Evolutionary conservation across 2,888 invertebrate species (phyloP).

Genomic region (Sphinx pinastri): DNA sequence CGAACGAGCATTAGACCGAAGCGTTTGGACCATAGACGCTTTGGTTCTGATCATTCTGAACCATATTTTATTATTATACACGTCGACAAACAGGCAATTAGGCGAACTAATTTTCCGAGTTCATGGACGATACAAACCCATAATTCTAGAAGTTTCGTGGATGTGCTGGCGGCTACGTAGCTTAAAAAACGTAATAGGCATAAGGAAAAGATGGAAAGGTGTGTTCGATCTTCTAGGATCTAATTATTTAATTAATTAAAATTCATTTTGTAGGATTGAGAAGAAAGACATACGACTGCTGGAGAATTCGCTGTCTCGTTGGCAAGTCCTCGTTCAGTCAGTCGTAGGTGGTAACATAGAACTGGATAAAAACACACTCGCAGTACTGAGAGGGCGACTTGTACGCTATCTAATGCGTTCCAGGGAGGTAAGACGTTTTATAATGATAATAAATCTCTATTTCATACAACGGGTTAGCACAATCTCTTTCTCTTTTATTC

Average conservation of each 20-base stretch:
- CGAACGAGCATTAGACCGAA: no score
- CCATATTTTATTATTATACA: no score
- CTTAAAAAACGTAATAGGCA: no score
- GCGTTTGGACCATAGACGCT: no score
- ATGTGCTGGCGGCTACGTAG: no score
- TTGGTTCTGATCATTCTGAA: no score
- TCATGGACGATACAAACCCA: no score
- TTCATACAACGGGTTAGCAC: neutral
- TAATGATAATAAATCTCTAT: neutral
- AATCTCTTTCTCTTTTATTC: neutral
- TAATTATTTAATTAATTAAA: neutral
- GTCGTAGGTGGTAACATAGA: constrained; percentile 93
- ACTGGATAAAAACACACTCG: constrained; percentile 96
- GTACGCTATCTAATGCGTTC: constrained; percentile 98
- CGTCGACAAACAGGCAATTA: no score
- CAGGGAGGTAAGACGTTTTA: constrained; percentile 84
- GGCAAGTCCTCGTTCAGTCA: constrained; percentile 95
- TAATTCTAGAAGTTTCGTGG: no score
- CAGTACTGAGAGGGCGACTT: constrained; percentile 94
- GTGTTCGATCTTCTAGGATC: no score
- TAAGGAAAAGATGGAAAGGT: no score
- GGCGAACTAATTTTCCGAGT: no score
- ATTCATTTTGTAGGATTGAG: constrained; percentile 80
- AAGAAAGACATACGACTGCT: constrained; percentile 94
- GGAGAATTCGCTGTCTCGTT: constrained; percentile 94